Conservation (phyloP, 2,113 vertebrate genomes). For the Rhegmatorhina hoffmannsi region DNA sequence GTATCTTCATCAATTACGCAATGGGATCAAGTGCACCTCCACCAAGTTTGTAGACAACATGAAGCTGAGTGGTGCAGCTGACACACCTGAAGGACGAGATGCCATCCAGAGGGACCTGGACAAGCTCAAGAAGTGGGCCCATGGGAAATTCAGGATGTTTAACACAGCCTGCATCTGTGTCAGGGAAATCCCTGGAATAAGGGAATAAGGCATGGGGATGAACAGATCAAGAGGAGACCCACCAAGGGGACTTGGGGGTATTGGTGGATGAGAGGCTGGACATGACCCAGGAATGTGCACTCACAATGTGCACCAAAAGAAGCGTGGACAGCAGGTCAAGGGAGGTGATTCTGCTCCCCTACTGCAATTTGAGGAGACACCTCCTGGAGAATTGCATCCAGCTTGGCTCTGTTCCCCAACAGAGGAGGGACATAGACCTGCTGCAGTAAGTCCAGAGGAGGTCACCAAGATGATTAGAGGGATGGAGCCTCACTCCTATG, state of each 20-base stretch:
- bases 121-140: neutral
- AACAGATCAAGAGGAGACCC: neutral
- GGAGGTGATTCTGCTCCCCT: neutral
- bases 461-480: neutral
- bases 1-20: neutral
- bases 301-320: neutral
- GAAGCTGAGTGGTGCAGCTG: neutral
- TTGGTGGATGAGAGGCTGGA: neutral
- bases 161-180: neutral
- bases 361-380: neutral
- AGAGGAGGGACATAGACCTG: neutral
- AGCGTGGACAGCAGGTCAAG: accelerated
- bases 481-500: neutral
- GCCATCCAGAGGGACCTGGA: neutral
- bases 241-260: accelerated
- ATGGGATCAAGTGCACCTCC: neutral
- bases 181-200: neutral
- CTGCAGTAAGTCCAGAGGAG: neutral
- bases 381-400: neutral
- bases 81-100: neutral
- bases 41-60: neutral
- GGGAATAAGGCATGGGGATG: neutral
- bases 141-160: neutral
- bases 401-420: neutral
- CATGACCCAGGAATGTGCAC: accelerated